phyloP scores from a whole-genome alignment of 2,113 vertebrate species.

The Illadopsis cleaveri region DNA sequence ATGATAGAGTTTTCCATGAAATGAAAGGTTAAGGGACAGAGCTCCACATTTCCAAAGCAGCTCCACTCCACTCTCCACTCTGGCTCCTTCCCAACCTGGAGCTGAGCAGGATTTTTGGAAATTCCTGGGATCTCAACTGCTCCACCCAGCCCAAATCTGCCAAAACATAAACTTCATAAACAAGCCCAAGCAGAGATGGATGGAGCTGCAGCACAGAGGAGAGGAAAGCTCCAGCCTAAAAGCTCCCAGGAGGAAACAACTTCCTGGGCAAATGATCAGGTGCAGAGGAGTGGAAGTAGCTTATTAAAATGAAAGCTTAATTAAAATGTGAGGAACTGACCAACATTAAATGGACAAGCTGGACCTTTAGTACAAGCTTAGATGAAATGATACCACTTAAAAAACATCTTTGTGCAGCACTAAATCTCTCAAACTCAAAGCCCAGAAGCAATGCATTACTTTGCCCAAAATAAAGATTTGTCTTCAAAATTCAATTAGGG shows the following conservation, averaged over 20 bases:
- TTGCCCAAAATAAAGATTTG: not conserved
- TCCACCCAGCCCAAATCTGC: conserved; percentile 4
- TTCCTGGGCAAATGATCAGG: not conserved
- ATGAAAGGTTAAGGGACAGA: not conserved
- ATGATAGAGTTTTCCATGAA: not conserved
- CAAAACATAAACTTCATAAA: not conserved
- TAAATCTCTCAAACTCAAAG: not conserved
- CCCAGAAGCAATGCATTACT: not conserved
- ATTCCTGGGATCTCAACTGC: not conserved
- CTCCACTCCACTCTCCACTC: not conserved
- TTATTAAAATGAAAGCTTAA: not conserved
- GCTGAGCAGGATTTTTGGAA: conserved; percentile 29
- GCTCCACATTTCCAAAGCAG: not conserved
- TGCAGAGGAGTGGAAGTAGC: not conserved
- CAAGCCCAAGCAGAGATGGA: not conserved
- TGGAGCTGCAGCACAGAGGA: not conserved
- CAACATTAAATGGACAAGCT: not conserved
- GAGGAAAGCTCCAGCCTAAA: not conserved
- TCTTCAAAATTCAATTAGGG: not conserved
- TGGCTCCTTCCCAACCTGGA: not conserved
- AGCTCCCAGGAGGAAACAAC: not conserved
- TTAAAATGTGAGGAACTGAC: not conserved
- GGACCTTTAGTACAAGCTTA: not conserved
- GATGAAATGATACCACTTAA: not conserved
- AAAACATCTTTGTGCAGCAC: not conserved